Conservation (phyloP, 2,113 vertebrate species). For the Colius striatus region DNA sequence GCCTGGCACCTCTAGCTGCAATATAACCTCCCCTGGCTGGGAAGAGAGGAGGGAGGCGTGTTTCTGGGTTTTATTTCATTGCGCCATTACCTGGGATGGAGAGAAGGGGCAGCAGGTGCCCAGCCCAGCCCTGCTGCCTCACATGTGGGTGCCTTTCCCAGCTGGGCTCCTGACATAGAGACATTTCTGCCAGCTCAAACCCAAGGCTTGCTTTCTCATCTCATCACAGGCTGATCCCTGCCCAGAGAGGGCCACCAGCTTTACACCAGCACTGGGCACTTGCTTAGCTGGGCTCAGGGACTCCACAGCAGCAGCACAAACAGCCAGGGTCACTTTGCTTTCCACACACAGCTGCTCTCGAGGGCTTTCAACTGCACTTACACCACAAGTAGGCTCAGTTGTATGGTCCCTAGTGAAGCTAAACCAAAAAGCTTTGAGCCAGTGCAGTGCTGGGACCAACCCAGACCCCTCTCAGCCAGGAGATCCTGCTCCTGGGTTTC, state of each 20-base stretch:
- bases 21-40: background rate
- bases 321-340: background rate
- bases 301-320: background rate
- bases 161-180: background rate
- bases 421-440: background rate
- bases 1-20: accelerated
- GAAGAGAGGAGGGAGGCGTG: background rate
- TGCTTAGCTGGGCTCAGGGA: background rate
- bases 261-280: background rate
- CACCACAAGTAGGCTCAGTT: background rate
- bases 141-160: accelerated
- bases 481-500: constrained; percentile 49
- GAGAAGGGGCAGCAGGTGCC: background rate
- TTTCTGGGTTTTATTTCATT: background rate
- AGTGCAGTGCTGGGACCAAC: background rate
- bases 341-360: background rate
- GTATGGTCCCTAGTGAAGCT: background rate
- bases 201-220: background rate
- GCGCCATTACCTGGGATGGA: background rate
- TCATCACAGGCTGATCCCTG: background rate
- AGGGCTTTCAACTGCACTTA: background rate
- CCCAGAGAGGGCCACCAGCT: background rate
- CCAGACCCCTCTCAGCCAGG: background rate
- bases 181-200: background rate
- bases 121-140: background rate